Base-by-base conservation (phyloP, 2,113 vertebrate species). In the Atherinomorus stipes region DNA sequence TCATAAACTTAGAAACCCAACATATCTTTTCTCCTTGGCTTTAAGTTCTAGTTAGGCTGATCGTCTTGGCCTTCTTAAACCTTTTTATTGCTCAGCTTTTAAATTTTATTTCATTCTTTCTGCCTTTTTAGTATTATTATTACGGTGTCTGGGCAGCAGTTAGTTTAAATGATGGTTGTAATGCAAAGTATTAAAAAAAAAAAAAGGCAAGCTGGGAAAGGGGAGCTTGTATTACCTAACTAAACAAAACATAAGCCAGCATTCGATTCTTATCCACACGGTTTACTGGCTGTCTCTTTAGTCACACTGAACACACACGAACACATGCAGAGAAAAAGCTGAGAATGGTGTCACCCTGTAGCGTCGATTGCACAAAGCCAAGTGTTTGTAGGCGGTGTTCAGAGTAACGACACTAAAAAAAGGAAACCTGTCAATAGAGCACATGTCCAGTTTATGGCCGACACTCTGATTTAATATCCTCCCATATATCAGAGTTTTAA, bases 341-440 rank as follows among this genome's bases (percentile, higher is more conserved):
- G 50, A 79, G 62, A 79, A 80, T 80, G 28, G 28, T 31, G 64
- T 85, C 76, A 80, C 78, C 47, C 71, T 59, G 67, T 4, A 7
- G 28, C 3, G 68, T 71, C 51, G 26, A 76, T 85, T 53, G 59
- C 59, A 50, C 69, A 58, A 64, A 56, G 54, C 47, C 69, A 63
- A 45, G 67, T 21, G 26, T 71, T 68, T 59, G 49, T 42, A 52
- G 65, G 63, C 40, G 11, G 45, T 7, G 42, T 59, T 76, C 47
- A 37, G 56, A 4, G 57, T 57, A 64, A 56, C 56, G 2, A 53
- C 45, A 60, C 60, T 45, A 51, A 80, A 65, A 72, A 71, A 25
- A 57, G 61, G 6, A 71, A 51, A 59, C 22, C 13, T 65, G 12
- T 81, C 67, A 75, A 61, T 86, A 62, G 62, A 65, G 44, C 1